Evolutionary conservation across 2,888 invertebrate species (phyloP), one percentile per base, ranked within the genome.

Genomic region (Lasius fuliginosus): DNA sequence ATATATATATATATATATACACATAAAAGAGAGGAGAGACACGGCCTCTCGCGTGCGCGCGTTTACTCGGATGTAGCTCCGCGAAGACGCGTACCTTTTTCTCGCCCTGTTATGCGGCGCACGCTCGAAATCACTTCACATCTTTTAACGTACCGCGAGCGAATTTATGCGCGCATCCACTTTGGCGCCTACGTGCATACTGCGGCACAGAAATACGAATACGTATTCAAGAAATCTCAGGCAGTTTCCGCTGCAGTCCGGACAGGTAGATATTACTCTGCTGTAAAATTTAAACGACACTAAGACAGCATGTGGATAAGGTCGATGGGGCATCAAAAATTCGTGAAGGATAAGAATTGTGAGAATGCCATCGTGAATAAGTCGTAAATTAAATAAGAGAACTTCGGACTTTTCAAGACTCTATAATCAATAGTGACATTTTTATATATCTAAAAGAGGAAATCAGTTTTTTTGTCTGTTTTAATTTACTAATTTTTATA

Each of bases 111-210:
- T 81, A 81, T 81, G 79, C 74, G 60, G 73, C 79, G 79, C 79
- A 81, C 79, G 79, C 79, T 81, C 79, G 74, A 81, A 81, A 81
- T 81, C 79, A 81, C 74, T 81, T 73, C 79, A n/a, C 79, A 73
- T 81, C 79, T 81, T 73, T 81, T 81, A 81, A 81, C 79, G 79
- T 81, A 73, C 79, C 79, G 79, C 79, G 60, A 81, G 79, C 79
- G 60, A 81, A 81, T 81, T 81, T 81, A 81, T 81, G 79, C 79
- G 79, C 79, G 79, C 79, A 81, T 81, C 79, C 79, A 81, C 79
- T 81, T 81, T 73, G 74, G 79, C 79, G 74, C 79, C 79, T 73
- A 81, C 79, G 74, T 81, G 79, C 79, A 71, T 60, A 79, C 79
- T 33, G 60, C 79, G 33, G 73, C 42, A 46, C 79, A 60, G 79